Evolutionary conservation across 35 echinoderm and acorn worm genomes (phyloP), one percentile per base, ranked within the genome.

Genomic region (Anneissia japonica): DNA sequence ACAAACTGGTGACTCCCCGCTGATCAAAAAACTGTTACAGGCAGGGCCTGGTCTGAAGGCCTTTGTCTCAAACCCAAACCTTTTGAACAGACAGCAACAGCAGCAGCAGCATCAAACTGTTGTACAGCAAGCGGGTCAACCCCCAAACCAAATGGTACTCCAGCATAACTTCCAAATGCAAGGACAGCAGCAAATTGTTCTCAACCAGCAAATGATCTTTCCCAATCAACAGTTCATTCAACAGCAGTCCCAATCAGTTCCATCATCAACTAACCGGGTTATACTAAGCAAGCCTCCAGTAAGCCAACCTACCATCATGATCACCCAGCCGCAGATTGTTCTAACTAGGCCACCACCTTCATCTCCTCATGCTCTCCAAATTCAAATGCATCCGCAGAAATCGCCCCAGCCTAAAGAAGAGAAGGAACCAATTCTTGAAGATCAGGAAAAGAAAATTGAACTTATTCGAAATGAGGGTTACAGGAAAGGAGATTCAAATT

Each of bases 1-100:
- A 64, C 19, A 9, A 64, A 26, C 51, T 64, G 51, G 40, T 34
- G 95, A 99, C 35, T 91, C 96, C 23, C 92, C 96, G 36, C 82
- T 99, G 3, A 99, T 99, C n/a, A 99, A 99, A 72, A 46, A 85
- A 79, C 77, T 99, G 16, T 84, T 99, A 0, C 89, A 99, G 80
- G 82, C 86, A 31, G 85, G 87, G 11, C 76, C 96, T 0, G 74
- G 85, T 45, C 56, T 93, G 31, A 64, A 64, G 21, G 51, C 36
- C 0, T 78, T 32, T 33, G 79, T 74, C 82, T 89, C 38, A 79
- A 89, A 46, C 79, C 87, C 78, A 89, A 83, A 75, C 87, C 87
- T 32, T 43, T 72, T 86, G 64, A 81, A 55, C 39, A 72, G 32
- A 76, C 81, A 80, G 56, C 33, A 90, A 78, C 78, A 91, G 46